Conservation (phyloP, 1,140 invertebrate species). For the Drosophila pseudoobscura region DNA sequence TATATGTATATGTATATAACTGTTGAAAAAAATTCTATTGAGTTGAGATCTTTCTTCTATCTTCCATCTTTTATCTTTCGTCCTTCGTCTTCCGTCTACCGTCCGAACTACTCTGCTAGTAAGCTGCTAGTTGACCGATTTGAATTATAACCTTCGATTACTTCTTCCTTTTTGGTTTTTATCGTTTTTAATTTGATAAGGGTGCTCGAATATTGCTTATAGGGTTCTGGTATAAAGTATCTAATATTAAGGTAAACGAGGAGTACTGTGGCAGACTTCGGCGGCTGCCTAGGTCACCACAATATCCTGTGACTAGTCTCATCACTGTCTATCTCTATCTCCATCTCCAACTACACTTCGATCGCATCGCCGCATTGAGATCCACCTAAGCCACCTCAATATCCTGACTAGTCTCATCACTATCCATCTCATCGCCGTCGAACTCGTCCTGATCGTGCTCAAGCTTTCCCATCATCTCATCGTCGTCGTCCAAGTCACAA, state of each 20-base stretch:
- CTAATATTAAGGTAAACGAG: slow-evolving; percentile 20
- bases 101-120: slow-evolving; percentile 57
- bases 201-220: slow-evolving; percentile 78
- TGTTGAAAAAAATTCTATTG: slow-evolving; percentile 70
- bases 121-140: slow-evolving; percentile 68
- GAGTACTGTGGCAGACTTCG: slow-evolving; percentile 14
- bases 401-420: slow-evolving; percentile 83
- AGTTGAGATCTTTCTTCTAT: slow-evolving; percentile 58
- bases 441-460: slow-evolving; percentile 38
- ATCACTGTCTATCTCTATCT: slow-evolving; percentile 54
- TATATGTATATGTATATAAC: slow-evolving; percentile 44
- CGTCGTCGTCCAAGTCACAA: slow-evolving; percentile 43
- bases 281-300: slow-evolving; percentile 68
- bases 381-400: slow-evolving; percentile 77
- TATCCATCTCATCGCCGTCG: slow-evolving; percentile 66
- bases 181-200: slow-evolving; percentile 64
- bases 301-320: slow-evolving; percentile 83
- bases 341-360: no score
- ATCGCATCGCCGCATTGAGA: slow-evolving; percentile 34
- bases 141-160: slow-evolving; percentile 24
- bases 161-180: slow-evolving; percentile 21
- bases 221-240: slow-evolving; percentile 72
- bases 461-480: slow-evolving; percentile 38
- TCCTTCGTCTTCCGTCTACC: slow-evolving; percentile 33
- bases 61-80: slow-evolving; percentile 10